A percentile compares a stretch with the other conserved stretches of the same genome.
Evolutionary conservation across 2,797 vertebrate species (phyloP).

Genomic region (Paguma larvata): DNA sequence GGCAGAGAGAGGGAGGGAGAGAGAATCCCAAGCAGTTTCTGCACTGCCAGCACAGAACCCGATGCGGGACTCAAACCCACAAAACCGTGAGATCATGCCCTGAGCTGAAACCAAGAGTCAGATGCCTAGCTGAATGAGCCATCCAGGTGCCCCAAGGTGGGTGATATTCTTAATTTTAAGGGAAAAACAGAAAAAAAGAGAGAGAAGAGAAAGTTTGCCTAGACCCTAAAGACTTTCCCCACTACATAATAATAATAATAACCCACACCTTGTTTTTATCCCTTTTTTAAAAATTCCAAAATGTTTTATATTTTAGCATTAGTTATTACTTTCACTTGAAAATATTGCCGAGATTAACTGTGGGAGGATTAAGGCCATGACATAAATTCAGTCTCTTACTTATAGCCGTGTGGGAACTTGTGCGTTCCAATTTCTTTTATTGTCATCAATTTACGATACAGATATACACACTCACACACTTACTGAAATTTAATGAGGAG

Average conservation of each 20-base stretch:
- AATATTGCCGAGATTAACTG: not conserved
- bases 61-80: too few species aligned
- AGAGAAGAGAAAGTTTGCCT: not conserved
- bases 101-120: too few species aligned
- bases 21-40: too few species aligned
- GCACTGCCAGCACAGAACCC: too few species aligned
- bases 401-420: not conserved
- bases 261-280: not conserved
- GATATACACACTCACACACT: not conserved
- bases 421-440: not conserved
- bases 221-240: not conserved
- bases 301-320: not conserved
- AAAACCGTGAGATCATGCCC: too few species aligned
- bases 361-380: not conserved
- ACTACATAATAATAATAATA: not conserved
- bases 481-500: not conserved
- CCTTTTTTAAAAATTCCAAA: not conserved
- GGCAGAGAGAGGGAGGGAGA: too few species aligned
- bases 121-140: too few species aligned
- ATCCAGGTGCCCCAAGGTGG: not conserved
- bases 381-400: not conserved
- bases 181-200: not conserved
- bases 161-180: not conserved
- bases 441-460: not conserved
- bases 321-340: not conserved